These are phyloP conservation scores for Halocynthia aurantium DNA, from an alignment of 23 tunicate species.

Conservation along the genomic window DNA sequence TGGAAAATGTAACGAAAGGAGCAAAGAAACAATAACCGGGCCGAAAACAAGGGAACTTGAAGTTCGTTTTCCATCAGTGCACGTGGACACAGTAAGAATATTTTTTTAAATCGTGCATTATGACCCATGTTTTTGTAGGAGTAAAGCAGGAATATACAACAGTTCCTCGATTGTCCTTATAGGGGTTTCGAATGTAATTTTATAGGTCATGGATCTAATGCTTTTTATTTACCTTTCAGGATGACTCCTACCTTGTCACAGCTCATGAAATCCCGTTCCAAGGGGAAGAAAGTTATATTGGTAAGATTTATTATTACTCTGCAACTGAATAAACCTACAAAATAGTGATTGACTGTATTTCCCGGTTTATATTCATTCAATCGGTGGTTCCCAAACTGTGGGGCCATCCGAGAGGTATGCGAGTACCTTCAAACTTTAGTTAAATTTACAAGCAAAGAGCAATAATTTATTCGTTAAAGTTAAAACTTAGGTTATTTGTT, in stretches of 20 bases:
- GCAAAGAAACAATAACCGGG: neutral
- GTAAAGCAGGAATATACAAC: no score
- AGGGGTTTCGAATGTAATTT: neutral
- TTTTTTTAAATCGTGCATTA: neutral
- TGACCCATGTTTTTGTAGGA: no score
- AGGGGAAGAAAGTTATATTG: constrained; percentile 36
- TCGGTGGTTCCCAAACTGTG: no score
- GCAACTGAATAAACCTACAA: neutral
- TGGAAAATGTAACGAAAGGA: neutral
- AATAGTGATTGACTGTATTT: neutral
- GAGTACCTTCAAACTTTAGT: no score
- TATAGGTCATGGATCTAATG: neutral
- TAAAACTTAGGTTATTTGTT: no score
- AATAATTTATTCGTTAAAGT: no score
- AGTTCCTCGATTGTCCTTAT: neutral
- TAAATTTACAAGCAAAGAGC: no score
- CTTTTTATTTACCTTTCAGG: constrained; percentile 19
- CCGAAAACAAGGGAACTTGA: neutral
- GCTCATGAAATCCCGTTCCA: constrained; percentile 27
- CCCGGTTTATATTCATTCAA: no score
- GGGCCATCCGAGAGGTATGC: no score
- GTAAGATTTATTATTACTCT: constrained; percentile 13
- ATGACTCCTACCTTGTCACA: constrained; percentile 53
- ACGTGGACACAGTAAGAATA: neutral
- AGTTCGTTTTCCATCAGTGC: neutral